Evolutionary conservation across 1,140 invertebrate species (phyloP).

Genomic region (Periplaneta americana): DNA sequence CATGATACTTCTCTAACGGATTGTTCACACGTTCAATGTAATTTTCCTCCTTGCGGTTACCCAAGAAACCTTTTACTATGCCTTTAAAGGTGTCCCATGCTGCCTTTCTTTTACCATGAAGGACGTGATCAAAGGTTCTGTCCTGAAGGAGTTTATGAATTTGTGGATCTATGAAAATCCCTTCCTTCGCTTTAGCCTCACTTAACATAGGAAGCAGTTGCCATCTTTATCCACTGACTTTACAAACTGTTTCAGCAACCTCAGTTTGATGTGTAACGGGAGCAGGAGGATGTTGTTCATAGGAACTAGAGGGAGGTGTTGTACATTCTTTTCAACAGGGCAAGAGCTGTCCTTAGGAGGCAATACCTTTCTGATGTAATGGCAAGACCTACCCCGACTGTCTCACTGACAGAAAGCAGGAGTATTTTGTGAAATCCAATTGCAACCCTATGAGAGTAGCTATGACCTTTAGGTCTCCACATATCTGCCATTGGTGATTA

Average conservation of each 20-base stretch:
- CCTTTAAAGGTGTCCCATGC: too few species aligned
- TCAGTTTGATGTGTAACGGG: conserved; percentile 35
- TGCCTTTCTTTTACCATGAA: too few species aligned
- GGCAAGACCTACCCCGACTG: conserved; percentile 18
- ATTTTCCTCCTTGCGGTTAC: too few species aligned
- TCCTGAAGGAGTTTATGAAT: too few species aligned
- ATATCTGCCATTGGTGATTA: conserved; percentile 11
- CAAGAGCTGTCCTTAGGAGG: neutral
- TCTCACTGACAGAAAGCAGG: conserved; percentile 26
- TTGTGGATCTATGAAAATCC: too few species aligned
- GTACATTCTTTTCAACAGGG: conserved; percentile 1
- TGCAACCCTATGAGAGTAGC: conserved; percentile 22
- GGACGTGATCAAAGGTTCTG: too few species aligned
- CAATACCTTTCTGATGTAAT: conserved; percentile 17
- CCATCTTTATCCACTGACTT: conserved; percentile 32
- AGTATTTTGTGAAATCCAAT: conserved; percentile 23
- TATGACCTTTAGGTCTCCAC: conserved; percentile 16
- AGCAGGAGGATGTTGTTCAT: conserved; percentile 22
- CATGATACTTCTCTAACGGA: too few species aligned
- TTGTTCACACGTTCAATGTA: too few species aligned
- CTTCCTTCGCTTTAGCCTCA: too few species aligned
- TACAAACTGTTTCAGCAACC: conserved; percentile 36
- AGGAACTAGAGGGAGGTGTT: conserved; percentile 16
- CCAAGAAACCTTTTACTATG: too few species aligned
- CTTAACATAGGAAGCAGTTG: conserved; percentile 29